Evolutionary conservation across 30 jellyfish, hydroid and myxozoan species (phyloP), one percentile per base, ranked within the genome.

Genomic region (Turritopsis rubra): DNA sequence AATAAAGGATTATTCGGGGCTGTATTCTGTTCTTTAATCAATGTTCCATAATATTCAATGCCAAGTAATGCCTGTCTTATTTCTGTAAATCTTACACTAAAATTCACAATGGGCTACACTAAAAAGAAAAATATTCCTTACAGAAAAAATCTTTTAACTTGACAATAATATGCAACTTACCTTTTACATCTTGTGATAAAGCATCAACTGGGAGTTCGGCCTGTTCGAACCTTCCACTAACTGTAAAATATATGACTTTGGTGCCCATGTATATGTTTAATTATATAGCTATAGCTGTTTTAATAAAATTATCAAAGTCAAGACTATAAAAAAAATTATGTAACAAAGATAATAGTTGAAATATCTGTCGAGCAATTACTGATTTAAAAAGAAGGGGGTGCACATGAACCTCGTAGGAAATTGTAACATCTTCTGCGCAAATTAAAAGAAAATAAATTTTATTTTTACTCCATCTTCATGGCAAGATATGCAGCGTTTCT

Each of bases 161-260:
- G 31, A 25, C 16, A 65, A 26, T 16, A 19, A 52, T 66, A 65
- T 54, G 19, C 24, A 53, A 81, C 95, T 68, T 23, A 93, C 98
- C 98, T 89, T 88, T 93, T 27, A 93, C 77, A 75, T 93, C 98
- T 41, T 88, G 91, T n/a, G 77, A 84, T 3, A 87, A 89, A 21
- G 98, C 87, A 85, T 93, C 98, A 29, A 28, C 78, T 24, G 89
- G 54, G 65, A 93, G 89, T 84, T 93, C 98, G 22, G 98, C 98
- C 53, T 80, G 84, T 31, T 93, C 98, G 1, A 82, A 52, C 65
- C 90, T 84, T 28, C 84, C 96, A 28, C 96, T 92, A 7, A 93
- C 96, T 29, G 85, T 25, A 54, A 93, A 93, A 72, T 93, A 86
- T 13, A 93, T 93, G 53, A 88, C 80, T 79, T 93, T 93, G 27